Evolutionary conservation across 2,888 invertebrate species (phyloP), one percentile per base, ranked within the genome.

Genomic region (Ophioninae sp.): DNA sequence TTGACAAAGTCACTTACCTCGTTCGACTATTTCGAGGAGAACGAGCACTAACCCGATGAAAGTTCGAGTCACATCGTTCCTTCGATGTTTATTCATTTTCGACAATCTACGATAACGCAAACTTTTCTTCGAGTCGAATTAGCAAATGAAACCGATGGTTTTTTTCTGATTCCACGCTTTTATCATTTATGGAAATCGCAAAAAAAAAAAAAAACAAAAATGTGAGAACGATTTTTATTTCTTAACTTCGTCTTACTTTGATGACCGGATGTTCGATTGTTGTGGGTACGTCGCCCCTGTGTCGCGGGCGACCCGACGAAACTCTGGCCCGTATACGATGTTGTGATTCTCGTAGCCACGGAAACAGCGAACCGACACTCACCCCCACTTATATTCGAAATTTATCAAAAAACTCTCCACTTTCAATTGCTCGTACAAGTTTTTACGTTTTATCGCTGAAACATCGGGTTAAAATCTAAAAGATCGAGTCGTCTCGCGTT

Each of bases 281-380:
- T 67, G 59, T 41, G 67, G 59, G 39, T 37, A 59, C 57, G 50
- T 59, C 21, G 41, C 20, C 56, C 23, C 13, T 21, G 20, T 56
- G 57, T 57, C 50, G 65, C 65, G 56, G 57, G 57, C 17, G 76
- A 76, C 59, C 30, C 20, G 37, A 30, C 41, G 59, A 76, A 39
- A 23, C 6, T 57, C 67, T 67, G 30, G 67, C 74, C 64, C 64
- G 20, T 50, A 44, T 64, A 68, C 56, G 79, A 75, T 89, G 89
- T 89, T 88, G 86, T 88, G 88, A 77, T 82, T 69, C 41, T 64
- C 80, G 89, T 89, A 86, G 87, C 89, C 88, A 86, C 83, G 88
- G 89, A 82, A 87, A 88, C 88, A 61, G 62, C 37, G 62, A 44
- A 44, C 39, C 72, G n/a, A 50, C 73, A 44, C 75, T n/a, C n/a